Base-by-base conservation (phyloP, 2,797 vertebrate genomes). In the Varecia variegata region DNA sequence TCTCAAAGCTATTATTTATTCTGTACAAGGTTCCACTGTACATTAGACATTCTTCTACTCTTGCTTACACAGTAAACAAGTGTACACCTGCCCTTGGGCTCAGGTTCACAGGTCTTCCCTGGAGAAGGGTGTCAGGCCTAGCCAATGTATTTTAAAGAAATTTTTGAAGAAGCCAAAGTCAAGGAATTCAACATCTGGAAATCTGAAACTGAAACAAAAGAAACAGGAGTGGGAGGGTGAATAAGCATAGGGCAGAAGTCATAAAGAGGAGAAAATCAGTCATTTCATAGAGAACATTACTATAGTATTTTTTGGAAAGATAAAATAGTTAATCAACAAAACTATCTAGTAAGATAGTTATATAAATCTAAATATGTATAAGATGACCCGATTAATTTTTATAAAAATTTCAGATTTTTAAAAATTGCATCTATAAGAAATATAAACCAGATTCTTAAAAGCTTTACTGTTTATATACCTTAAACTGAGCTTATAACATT, bases 401-500 rank as follows among this genome's bases (percentile, higher is more conserved):
- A 32, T 50, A 15, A 96, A 93, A 94, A 96, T 71, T 71, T 97
- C 88, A 97, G 93, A 90, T 98, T 97, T 92, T 30, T 14, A 83
- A 97, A 83, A 96, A 96, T 96, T 97, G 60, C 90, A 1, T 0
- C 85, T 71, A 23, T 91, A 98, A 98, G 96, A 97, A 97, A 97
- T 95, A 95, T 73, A 94, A 93, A 62, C 80, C 82, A 97, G 86
- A 96, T 74, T 83, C 73, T 98, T 97, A 96, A 96, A 94, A 96
- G 86, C 0, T 50, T 95, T 93, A 94, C 74, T 73, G 38, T 90
- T 90, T 70, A 95, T 83, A 73, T 71, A 90, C 27, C 89, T 95
- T 94, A 97, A 98, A 96, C 94, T 96, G 93, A 97, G n/a, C 56
- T 98, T 97, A 85, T 96, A 97, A 80, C 0, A 40, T 65, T 89